Evolutionary conservation across 37 sponge, comb jelly and placozoan genomes (phyloP), one percentile per base, ranked within the genome.

Genomic region (Crambe crambe): DNA sequence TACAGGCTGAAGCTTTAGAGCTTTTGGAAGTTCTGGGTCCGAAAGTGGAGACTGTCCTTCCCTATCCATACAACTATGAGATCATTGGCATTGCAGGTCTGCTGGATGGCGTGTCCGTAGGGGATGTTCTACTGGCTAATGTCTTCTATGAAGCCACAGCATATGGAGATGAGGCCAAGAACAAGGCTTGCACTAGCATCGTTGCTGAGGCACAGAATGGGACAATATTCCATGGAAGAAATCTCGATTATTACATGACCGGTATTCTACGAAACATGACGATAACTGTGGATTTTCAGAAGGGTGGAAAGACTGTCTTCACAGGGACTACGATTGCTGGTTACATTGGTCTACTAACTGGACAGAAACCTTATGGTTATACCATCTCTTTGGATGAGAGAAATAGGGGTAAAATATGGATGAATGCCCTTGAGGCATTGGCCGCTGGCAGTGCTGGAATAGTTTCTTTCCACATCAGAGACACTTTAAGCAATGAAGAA

Each of bases 321-420:
- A 87, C 90, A 2, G 89, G 72, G 3, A 91, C 92, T 1, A 95
- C 95, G 3, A 95, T 85, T 80, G 89, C 85, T 9, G 98, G 98
- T 17, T 89, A 78, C 31, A 81, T 95, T 41, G 98, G 98, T 10
- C 73, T 95, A 3, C 74, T 95, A 9, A 93, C 94, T 35, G 95
- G 83, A 25, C 86, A 87, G 57, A 87, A 79, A 70, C 94, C 95
- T 22, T 25, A 77, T 35, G 79, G 35, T 34, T 82, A 84, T 71
- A 91, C 93, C 40, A 72, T 97, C n/a, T 75, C 95, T 2, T 72
- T 97, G 20, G 87, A 97, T 60, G 85, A 97, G 80, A 76, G 98
- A 27, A 77, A 94, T 57, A 15, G 70, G 44, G 94, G 94, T 0
- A 66, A 69, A 9, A 61, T 51, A 72, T 92, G 92, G 92, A 75